phyloP scores from a whole-genome alignment of 2,888 invertebrate genomes.

The Watsonalla cultraria region DNA sequence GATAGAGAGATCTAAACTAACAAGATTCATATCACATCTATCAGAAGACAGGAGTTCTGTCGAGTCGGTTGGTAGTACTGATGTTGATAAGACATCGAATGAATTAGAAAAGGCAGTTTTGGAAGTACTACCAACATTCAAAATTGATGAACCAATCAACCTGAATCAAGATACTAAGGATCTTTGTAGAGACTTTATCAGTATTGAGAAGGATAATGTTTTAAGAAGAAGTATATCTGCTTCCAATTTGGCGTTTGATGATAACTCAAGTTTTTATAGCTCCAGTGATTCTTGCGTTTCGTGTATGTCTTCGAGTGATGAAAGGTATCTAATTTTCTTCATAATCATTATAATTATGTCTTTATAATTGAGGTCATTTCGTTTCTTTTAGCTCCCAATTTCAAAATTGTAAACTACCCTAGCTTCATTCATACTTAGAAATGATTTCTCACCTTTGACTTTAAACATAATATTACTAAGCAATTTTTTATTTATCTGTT shows the following conservation, averaged over 20 bases:
- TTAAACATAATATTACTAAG: too few species aligned
- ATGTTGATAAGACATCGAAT: constrained; percentile 27
- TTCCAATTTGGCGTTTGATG: constrained; percentile 46
- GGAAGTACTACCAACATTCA: constrained; percentile 49
- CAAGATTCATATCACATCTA: constrained; percentile 53
- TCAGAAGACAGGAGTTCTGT: constrained; percentile 61
- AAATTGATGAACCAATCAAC: constrained; percentile 46
- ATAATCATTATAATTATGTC: too few species aligned
- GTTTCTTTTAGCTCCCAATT: too few species aligned
- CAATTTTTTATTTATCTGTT: too few species aligned
- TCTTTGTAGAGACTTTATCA: constrained; percentile 51
- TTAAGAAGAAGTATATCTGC: constrained; percentile 50
- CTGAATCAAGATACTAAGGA: constrained; percentile 33
- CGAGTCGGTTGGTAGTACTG: constrained; percentile 25
- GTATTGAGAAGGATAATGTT: constrained; percentile 49
- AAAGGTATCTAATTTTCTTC: constrained; percentile 40
- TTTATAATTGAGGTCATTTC: too few species aligned
- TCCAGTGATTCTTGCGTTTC: constrained; percentile 59
- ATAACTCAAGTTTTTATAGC: constrained; percentile 37
- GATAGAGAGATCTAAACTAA: constrained; percentile 50
- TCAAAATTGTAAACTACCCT: too few species aligned
- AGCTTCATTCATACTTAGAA: too few species aligned
- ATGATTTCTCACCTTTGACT: too few species aligned
- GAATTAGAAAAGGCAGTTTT: constrained; percentile 29
- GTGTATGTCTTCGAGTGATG: constrained; percentile 53